A percentile compares a stretch with the other conserved stretches of the same genome.
Evolutionary conservation across 2,888 invertebrate species (phyloP).

Genomic region (Lamellibrachia satsuma): DNA sequence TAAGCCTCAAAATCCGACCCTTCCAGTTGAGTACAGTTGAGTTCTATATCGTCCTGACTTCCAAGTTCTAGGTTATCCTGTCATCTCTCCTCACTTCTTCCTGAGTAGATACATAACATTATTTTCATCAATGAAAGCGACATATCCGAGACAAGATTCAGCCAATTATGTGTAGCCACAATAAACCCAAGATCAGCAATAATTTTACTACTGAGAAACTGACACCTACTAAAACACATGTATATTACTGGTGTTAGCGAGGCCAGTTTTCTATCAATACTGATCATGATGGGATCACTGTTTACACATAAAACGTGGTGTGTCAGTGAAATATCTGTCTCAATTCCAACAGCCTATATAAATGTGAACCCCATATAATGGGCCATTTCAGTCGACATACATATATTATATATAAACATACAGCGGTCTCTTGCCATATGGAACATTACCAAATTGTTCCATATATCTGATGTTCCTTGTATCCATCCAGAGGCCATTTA

Average conservation of each 20-base stretch:
- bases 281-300: not conserved
- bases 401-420: not conserved
- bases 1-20: not conserved
- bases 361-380: not conserved
- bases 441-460: too few relatives aligned
- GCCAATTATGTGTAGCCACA: not conserved
- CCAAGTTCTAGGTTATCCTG: not conserved
- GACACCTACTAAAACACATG: not conserved
- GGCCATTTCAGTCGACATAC: not conserved
- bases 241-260: not conserved
- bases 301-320: not conserved
- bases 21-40: not conserved
- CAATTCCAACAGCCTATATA: not conserved
- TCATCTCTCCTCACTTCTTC: not conserved
- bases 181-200: not conserved
- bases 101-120: slow-evolving; percentile 13
- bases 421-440: not conserved
- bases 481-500: too few relatives aligned
- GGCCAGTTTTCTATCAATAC: slow-evolving; percentile 2
- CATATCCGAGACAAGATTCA: not conserved
- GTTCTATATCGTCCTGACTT: not conserved
- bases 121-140: slow-evolving; percentile 4
- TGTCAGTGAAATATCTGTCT: not conserved
- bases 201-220: not conserved
- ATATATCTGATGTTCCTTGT: too few relatives aligned